These are phyloP conservation scores for Centrocercus urophasianus DNA, from an alignment of 2,113 vertebrate species.

Conservation along the genomic window DNA sequence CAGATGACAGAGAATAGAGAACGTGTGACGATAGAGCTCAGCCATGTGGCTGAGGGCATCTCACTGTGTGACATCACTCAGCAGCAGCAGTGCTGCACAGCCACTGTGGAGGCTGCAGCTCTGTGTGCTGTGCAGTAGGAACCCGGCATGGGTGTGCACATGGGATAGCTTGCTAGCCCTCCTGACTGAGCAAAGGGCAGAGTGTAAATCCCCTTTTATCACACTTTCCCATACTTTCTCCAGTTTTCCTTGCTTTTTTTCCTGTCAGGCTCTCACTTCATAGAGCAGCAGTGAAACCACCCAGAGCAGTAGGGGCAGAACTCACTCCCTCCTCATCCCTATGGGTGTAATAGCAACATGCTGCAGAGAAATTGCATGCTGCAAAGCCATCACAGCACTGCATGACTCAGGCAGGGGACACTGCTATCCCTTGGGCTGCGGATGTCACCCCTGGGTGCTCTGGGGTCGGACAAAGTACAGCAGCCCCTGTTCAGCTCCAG, in stretches of 20 bases:
- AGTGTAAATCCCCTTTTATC: no score
- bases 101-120: not conserved
- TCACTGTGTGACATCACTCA: not conserved
- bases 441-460: accelerated
- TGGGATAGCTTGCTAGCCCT: not conserved
- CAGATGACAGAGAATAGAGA: not conserved
- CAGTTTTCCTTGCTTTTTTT: not conserved
- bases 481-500: not conserved
- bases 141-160: accelerated
- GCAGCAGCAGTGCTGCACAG: not conserved
- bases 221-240: no score
- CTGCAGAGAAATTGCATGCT: not conserved
- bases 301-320: not conserved
- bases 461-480: not conserved
- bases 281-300: not conserved
- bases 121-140: no score
- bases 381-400: not conserved
- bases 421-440: accelerated
- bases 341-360: not conserved
- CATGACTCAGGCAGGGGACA: accelerated
- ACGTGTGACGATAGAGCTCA: accelerated
- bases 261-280: accelerated
- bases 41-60: not conserved
- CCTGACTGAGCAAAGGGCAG: not conserved
- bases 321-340: not conserved